These are phyloP conservation scores for Hydractinia symbiolongicarpus DNA, from an alignment of 30 jellyfish, hydroid and myxozoan species.

Conservation along the genomic window DNA sequence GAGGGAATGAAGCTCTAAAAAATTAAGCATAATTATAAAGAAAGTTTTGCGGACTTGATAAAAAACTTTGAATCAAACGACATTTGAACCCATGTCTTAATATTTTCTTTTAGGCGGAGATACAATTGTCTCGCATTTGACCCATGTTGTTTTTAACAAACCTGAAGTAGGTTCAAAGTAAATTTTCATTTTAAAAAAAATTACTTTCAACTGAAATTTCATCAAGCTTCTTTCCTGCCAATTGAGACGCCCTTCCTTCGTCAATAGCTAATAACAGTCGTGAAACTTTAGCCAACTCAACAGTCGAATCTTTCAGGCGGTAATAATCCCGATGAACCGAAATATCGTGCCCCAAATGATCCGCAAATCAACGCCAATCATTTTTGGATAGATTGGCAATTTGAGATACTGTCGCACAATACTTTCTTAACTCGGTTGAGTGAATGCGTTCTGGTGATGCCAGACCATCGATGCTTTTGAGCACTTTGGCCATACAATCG, in stretches of 20 bases:
- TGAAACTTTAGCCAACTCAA: conserved; percentile 54
- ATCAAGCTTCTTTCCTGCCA: conserved; percentile 30
- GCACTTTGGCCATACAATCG: conserved; percentile 39
- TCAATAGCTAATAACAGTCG: conserved; percentile 48
- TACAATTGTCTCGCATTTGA: too few species aligned
- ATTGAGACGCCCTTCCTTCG: conserved; percentile 37
- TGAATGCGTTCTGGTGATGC: conserved; percentile 31
- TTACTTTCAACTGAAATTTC: conserved; percentile 37
- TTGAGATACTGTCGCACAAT: conserved; percentile 50
- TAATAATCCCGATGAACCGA: conserved; percentile 57
- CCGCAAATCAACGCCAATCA: conserved; percentile 51
- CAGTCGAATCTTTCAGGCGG: conserved; percentile 43
- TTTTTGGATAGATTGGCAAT: conserved; percentile 36
- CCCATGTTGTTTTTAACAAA: too few species aligned
- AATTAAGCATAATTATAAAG: too few species aligned
- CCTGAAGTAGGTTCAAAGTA: too few species aligned
- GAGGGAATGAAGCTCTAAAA: too few species aligned
- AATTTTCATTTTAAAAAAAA: too few species aligned
- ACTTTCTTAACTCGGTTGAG: conserved; percentile 36
- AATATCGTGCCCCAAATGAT: conserved; percentile 53
- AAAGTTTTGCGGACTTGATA: too few species aligned
- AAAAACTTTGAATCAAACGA: too few species aligned
- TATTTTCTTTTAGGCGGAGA: too few species aligned
- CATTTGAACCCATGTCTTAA: too few species aligned
- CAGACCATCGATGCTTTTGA: conserved; percentile 15